Base-by-base conservation (phyloP, 2,797 vertebrate genomes). In the Falco peregrinus region DNA sequence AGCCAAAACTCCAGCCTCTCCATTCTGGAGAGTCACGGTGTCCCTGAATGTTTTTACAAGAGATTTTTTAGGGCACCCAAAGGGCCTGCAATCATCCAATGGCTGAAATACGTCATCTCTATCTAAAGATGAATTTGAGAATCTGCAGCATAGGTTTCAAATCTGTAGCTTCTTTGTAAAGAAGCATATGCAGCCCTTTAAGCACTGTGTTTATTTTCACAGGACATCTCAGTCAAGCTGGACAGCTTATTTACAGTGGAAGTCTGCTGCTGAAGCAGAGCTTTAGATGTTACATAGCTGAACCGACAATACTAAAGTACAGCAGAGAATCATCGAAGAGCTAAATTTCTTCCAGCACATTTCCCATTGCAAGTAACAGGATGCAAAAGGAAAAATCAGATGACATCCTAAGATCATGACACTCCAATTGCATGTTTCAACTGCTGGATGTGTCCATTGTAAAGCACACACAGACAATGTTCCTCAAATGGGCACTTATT, bases 211-310 rank as follows among this genome's bases (percentile, higher is more conserved):
- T 93, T 93, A 81, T 90, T 91, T 93, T 81, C 87, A 93, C 69
- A 59, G 54, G 84, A 79, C 56, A 65, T 84, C 43, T 84, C 70
- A 25, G 50, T 74, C 59, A 76, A 47, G 63, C 45, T 29, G 71
- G 64, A 89, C 69, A 87, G 63, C 68, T 96, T 91, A 69, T 95
- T 95, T 93, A 84, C 76, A 60, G 4, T 64, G 50, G 26, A 70
- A 88, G 24, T 35, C 64, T 89, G 64, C 47, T 81, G 87, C 53
- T 90, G 74, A 93, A 94, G 73, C 87, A 90, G 74, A 95, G 53
- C 53, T 95, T 95, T 75, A 89, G 68, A 82, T 31, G 50, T 26
- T n/a, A 57, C 64, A 45, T 21, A 67, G 51, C 54, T 85, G 61
- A 82, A 73, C 60, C 51, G 60, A 79, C 80, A 86, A 51, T 17